Evolutionary conservation across 2,888 invertebrate genomes (phyloP).

Genomic region (Lycia hirtaria): DNA sequence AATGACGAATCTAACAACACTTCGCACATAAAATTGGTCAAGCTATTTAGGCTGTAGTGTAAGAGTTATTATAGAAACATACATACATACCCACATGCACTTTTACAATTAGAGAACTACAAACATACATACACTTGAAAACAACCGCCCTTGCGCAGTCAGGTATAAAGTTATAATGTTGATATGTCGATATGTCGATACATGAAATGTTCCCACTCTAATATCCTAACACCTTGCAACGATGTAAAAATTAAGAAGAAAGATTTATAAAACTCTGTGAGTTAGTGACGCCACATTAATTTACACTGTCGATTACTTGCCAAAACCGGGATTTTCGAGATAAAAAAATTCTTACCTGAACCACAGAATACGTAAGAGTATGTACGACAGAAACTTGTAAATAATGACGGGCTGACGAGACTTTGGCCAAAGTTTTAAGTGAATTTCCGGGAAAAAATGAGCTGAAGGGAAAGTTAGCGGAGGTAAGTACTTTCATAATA

Average conservation of each 20-base stretch:
- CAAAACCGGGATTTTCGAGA: conserved; percentile 50
- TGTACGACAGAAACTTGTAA: conserved; percentile 23
- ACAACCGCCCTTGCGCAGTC: too few species aligned
- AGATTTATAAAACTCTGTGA: conserved; percentile 75
- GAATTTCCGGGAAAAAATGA: conserved; percentile 36
- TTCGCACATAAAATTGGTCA: too few species aligned
- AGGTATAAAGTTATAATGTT: too few species aligned
- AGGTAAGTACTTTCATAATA: background rate
- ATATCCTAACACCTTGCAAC: conserved; percentile 74
- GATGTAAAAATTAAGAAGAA: conserved; percentile 84
- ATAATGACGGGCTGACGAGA: conserved; percentile 37
- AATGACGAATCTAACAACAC: too few species aligned
- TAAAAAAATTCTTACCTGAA: conserved; percentile 54
- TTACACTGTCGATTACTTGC: conserved; percentile 75
- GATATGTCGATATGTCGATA: conserved; percentile 33
- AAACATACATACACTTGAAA: too few species aligned
- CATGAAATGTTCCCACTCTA: conserved; percentile 45
- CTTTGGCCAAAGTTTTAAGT: conserved; percentile 32
- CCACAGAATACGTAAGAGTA: conserved; percentile 19
- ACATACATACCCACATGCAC: too few species aligned
- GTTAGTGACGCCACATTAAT: conserved; percentile 85
- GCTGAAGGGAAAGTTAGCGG: background rate
- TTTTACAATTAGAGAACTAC: too few species aligned
- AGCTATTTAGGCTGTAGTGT: too few species aligned
- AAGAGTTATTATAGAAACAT: too few species aligned